phyloP scores from a whole-genome alignment of 2,113 vertebrate genomes.

The Hucho hucho region DNA sequence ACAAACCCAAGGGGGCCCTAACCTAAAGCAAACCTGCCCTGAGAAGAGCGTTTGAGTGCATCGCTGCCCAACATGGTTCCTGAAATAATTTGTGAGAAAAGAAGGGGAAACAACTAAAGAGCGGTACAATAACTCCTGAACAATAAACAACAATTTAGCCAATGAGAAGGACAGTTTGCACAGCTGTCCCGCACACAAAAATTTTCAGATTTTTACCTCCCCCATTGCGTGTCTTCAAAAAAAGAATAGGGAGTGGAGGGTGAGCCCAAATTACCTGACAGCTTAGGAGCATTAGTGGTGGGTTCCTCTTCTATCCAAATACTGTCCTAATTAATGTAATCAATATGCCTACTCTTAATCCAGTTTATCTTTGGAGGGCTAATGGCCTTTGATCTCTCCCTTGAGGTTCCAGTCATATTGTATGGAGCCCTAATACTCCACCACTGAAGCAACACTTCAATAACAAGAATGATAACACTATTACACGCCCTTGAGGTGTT shows the following conservation, averaged over 20 bases:
- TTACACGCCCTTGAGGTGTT: too few relatives aligned
- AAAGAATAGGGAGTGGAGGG: background rate
- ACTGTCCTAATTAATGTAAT: conserved; percentile 46
- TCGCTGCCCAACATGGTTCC: conserved; percentile 6
- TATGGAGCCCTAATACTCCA: background rate
- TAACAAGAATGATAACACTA: too few relatives aligned
- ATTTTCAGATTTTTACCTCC: conserved; percentile 46
- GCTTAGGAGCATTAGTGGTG: conserved; percentile 26
- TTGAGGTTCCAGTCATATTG: background rate
- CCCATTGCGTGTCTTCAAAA: conserved; percentile 31
- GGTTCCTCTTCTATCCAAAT: conserved; percentile 43
- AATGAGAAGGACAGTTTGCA: conserved; percentile 43
- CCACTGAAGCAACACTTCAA: background rate
- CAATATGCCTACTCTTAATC: conserved; percentile 43
- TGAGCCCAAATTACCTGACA: conserved; percentile 33
- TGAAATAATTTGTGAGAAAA: conserved; percentile 29
- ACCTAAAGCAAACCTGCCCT: conserved; percentile 19
- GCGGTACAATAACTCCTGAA: conserved; percentile 50
- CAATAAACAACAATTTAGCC: conserved; percentile 53
- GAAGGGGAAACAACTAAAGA: conserved; percentile 13
- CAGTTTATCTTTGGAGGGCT: conserved; percentile 40
- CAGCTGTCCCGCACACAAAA: conserved; percentile 52
- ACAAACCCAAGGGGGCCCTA: conserved; percentile 29
- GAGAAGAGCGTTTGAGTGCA: conserved; percentile 3
- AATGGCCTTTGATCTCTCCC: background rate